Conservation (phyloP, 2,797 vertebrate genomes). For the Mareca strepera region DNA sequence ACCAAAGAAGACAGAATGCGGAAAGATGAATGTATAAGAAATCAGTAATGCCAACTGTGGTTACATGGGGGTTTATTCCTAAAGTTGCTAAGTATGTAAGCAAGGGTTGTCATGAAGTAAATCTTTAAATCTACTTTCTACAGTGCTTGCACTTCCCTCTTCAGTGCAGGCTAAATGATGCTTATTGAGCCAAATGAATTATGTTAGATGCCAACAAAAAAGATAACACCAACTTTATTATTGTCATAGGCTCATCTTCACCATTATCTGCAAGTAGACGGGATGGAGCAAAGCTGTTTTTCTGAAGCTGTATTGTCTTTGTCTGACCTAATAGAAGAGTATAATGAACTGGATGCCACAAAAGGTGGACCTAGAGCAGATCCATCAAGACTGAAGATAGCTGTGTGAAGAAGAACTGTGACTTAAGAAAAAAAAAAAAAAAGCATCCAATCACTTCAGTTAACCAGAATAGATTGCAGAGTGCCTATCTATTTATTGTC, state of each 20-base stretch:
- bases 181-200: background rate
- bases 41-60: rapidly evolving
- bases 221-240: background rate
- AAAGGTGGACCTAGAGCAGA: slow-evolving; percentile 75
- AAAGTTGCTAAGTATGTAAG: background rate
- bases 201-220: background rate
- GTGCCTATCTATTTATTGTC: background rate
- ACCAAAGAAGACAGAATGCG: background rate
- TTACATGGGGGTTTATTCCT: background rate
- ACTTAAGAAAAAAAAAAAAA: background rate
- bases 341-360: slow-evolving; percentile 84
- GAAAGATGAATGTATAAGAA: background rate
- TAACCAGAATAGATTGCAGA: background rate
- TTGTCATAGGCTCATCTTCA: slow-evolving; percentile 91
- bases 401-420: slow-evolving; percentile 54
- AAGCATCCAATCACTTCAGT: background rate
- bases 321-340: slow-evolving; percentile 89
- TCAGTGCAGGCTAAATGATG: background rate
- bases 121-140: background rate
- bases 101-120: background rate
- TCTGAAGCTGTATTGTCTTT: slow-evolving; percentile 87
- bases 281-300: slow-evolving; percentile 90
- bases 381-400: slow-evolving; percentile 84
- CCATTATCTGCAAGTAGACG: slow-evolving; percentile 91
- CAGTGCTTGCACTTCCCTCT: background rate